Base-by-base conservation (phyloP, 2,888 invertebrate genomes). In the Ichneumoninae sp. region DNA sequence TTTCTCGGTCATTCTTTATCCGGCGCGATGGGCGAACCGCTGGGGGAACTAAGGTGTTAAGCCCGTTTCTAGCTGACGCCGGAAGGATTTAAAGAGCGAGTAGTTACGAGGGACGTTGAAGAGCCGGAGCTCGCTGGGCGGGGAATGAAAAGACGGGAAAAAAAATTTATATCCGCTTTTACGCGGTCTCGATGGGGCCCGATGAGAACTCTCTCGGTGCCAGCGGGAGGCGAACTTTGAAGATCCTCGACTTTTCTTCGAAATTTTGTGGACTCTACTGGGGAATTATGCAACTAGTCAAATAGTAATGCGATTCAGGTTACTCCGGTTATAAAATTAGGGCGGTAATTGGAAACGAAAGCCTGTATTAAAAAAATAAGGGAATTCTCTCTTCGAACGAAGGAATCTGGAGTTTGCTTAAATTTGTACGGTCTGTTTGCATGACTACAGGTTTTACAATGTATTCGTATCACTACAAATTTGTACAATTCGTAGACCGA, bases 41-140 rank as follows among this genome's bases (percentile, higher is more conserved):
- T 26, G 4, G 89, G 88, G 86, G 26, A 40, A 26, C 57, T 83
- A 87, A 89, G 88, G 87, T 87, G 91, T 89, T 90, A 90, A 90
- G 87, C 82, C 86, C 79, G 85, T 86, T 88, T 87, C 60, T 47
- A 57, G 47, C 60, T 74, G 60, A 52, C 68, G 60, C 70, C 47
- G 50, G 54, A 60, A 10, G 26, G 26, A 13, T 66, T 65, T 57
- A 40, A 78, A 26, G n/a, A 44, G 52, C 52, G 50, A 68, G 40
- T 26, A 54, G 57, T 69, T 22, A 60, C 10, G 69, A 40, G 3
- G 30, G 68, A 50, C 47, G 16, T 30, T 36, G 54, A 19, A 40
- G 57, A 44, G 13, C 3, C 19, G 19, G 26, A 3, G 1, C 22
- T 13, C 26, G 7, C 10, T 1, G 57, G 57, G 10, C 13, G 68